These are phyloP conservation scores for Aspiorhynchus laticeps DNA, from an alignment of 2,113 vertebrate species.

Conservation along the genomic window DNA sequence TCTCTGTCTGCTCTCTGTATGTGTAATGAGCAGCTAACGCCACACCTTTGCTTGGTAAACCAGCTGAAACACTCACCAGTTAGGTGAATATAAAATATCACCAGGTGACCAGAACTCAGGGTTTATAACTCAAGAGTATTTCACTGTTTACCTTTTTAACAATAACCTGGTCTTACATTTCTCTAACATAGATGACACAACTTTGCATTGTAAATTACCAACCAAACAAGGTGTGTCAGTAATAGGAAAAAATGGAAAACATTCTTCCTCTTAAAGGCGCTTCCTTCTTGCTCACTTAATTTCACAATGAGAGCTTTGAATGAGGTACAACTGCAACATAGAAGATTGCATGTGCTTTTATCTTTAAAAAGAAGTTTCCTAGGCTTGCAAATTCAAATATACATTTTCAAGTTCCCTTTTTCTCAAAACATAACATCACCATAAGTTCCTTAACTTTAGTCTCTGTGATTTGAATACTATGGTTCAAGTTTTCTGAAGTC, in stretches of 20 bases:
- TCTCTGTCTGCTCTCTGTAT: slow-evolving; percentile 20
- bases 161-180: neutral
- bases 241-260: neutral
- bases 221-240: neutral
- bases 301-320: neutral
- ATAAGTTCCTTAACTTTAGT: neutral
- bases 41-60: slow-evolving; percentile 62
- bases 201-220: neutral
- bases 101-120: neutral
- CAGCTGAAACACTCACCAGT: neutral
- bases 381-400: neutral
- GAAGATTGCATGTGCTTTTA: neutral
- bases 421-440: neutral
- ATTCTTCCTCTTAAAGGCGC: neutral
- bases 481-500: neutral
- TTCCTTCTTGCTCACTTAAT: neutral
- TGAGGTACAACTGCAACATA: neutral
- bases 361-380: neutral
- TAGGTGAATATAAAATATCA: neutral
- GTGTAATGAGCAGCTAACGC: slow-evolving; percentile 59
- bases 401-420: neutral
- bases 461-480: neutral
- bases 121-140: neutral
- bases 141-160: too few species aligned
- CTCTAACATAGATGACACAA: neutral